These are phyloP conservation scores for Tragopan temminckii DNA, from an alignment of 2,797 vertebrate species.

Conservation along the genomic window DNA sequence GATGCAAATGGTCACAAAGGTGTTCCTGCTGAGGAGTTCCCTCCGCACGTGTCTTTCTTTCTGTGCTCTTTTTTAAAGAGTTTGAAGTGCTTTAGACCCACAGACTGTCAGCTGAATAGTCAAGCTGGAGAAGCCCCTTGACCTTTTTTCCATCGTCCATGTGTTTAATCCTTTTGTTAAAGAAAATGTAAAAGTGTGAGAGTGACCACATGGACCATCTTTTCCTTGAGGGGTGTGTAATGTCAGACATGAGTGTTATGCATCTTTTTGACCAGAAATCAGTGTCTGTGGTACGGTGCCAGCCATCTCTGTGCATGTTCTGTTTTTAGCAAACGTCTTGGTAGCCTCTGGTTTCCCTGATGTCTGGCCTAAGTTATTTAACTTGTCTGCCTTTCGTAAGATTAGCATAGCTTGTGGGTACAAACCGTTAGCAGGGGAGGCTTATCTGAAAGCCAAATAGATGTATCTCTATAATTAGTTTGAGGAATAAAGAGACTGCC, in stretches of 20 bases:
- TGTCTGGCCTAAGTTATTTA: not conserved
- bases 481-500: not conserved
- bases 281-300: not conserved
- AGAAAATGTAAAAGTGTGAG: not conserved
- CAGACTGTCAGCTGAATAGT: not conserved
- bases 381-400: not conserved
- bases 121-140: not conserved
- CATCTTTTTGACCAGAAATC: not conserved
- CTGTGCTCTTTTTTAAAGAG: fast-evolving
- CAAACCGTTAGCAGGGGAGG: not conserved
- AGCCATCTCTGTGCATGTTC: not conserved
- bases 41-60: not conserved
- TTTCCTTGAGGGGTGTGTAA: not conserved
- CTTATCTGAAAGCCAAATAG: not conserved
- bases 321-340: not conserved
- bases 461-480: not conserved
- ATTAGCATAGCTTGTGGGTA: not conserved
- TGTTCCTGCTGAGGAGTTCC: not conserved
- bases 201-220: fast-evolving
- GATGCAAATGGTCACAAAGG: not conserved
- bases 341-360: not conserved
- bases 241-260: fast-evolving
- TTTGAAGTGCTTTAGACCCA: not conserved
- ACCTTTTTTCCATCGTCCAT: not conserved
- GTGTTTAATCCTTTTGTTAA: not conserved